A percentile compares a stretch with the other conserved stretches of the same genome.
phyloP scores from a whole-genome alignment of 2,888 invertebrate species.

The Griposia aprilina region DNA sequence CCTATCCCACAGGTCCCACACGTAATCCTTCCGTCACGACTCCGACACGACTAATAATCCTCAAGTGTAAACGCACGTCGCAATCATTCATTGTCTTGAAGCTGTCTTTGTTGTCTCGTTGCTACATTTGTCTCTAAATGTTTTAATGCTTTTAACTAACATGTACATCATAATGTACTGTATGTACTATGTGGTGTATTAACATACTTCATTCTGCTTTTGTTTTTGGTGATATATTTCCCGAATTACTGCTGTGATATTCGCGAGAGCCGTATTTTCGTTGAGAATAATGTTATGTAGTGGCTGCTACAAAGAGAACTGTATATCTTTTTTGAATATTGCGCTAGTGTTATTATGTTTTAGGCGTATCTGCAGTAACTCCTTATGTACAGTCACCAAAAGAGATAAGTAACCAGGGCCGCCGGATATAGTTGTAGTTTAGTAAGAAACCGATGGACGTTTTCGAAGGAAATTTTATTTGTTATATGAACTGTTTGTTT shows the following conservation, averaged over 20 bases:
- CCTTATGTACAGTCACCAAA: background rate
- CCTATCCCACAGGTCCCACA: too few relatives aligned
- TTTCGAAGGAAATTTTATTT: too few relatives aligned
- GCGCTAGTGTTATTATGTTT: constrained; percentile 4
- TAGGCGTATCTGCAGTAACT: background rate
- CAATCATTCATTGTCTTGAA: constrained; percentile 74
- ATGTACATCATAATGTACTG: constrained; percentile 57
- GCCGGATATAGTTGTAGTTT: too few relatives aligned
- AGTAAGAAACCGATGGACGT: too few relatives aligned
- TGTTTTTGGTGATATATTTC: constrained; percentile 52
- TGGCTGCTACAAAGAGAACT: constrained; percentile 13
- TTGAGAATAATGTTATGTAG: constrained; percentile 17
- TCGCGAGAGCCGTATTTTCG: constrained; percentile 12
- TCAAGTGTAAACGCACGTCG: constrained; percentile 63
- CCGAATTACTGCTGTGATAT: constrained; percentile 43
- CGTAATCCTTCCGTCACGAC: constrained; percentile 39
- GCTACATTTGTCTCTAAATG: constrained; percentile 70
- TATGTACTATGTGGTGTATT: constrained; percentile 45
- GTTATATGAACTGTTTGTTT: too few relatives aligned
- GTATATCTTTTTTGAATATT: constrained; percentile 1
- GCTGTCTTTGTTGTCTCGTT: constrained; percentile 78
- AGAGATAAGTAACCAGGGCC: too few relatives aligned
- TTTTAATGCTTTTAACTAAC: constrained; percentile 70
- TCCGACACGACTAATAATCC: constrained; percentile 59
- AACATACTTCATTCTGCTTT: constrained; percentile 48